Conservation (phyloP, 2,797 vertebrate species). For the Gallinago solitaria region DNA sequence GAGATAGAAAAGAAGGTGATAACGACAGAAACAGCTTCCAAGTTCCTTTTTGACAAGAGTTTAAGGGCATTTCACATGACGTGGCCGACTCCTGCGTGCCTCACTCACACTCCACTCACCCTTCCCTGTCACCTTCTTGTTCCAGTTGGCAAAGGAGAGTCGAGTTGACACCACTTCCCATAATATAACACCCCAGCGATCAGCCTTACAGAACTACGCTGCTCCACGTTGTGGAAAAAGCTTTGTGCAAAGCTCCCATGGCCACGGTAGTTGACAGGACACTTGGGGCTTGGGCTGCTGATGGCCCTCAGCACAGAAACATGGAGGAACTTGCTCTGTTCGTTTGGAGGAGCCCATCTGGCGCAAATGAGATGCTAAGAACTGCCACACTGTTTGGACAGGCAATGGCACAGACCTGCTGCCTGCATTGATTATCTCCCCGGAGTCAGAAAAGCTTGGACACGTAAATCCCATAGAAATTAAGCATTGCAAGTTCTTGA, state of each 20-base stretch:
- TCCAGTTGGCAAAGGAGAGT: background rate
- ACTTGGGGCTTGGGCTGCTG: background rate
- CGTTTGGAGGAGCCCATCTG: background rate
- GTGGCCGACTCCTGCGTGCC: background rate
- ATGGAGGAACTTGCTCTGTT: background rate
- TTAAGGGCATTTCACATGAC: background rate
- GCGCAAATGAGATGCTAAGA: background rate
- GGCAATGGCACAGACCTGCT: background rate
- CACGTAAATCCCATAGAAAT: background rate
- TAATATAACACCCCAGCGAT: no score
- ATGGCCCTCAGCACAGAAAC: background rate
- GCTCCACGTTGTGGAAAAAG: background rate
- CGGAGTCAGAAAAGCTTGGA: background rate
- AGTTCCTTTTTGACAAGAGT: background rate
- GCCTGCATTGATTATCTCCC: no score
- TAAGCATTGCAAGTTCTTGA: no score
- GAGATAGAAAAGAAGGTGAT: background rate
- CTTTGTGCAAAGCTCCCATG: background rate
- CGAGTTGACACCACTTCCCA: background rate
- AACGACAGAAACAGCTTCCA: background rate
- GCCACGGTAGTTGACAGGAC: accelerated
- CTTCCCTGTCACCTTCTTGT: background rate
- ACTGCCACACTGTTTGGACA: background rate
- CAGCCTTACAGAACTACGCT: background rate
- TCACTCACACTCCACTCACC: background rate